Conservation (phyloP, 1,140 invertebrate genomes). For the Oryzaephilus surinamensis region DNA sequence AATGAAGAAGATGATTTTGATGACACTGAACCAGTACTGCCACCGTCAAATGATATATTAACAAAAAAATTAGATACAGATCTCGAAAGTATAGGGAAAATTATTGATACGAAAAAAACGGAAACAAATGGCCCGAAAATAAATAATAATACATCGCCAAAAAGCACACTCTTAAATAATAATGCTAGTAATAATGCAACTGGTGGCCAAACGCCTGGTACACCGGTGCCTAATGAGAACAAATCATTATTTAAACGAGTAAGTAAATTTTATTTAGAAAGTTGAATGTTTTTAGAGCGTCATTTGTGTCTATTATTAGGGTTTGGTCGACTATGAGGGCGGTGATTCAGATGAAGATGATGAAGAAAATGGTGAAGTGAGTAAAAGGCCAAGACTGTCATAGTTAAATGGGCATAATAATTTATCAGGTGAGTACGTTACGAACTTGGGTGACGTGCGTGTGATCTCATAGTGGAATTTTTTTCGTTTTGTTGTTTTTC, state of each 20-base stretch:
- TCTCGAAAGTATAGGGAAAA: constrained; percentile 51
- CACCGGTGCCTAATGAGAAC: constrained; percentile 35
- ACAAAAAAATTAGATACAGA: constrained; percentile 46
- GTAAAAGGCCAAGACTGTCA: constrained; percentile 51
- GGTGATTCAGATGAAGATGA: constrained; percentile 91
- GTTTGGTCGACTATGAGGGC: constrained; percentile 90
- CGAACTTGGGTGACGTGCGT: constrained; percentile 21
- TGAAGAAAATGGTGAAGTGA: constrained; percentile 44
- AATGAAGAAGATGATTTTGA: constrained; percentile 94
- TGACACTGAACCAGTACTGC: constrained; percentile 58
- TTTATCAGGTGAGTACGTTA: constrained; percentile 24
- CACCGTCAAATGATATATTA: constrained; percentile 24
- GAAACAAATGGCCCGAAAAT: constrained; percentile 39
- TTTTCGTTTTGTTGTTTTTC: no score
- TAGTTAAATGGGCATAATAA: constrained; percentile 34
- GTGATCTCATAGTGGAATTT: constrained; percentile 30
- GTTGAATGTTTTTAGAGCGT: not conserved
- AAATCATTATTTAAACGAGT: constrained; percentile 50
- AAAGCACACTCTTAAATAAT: constrained; percentile 38
- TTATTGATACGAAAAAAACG: constrained; percentile 47
- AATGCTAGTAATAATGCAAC: constrained; percentile 33
- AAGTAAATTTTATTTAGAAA: constrained; percentile 14
- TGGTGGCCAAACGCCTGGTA: constrained; percentile 35
- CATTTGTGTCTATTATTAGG: constrained; percentile 44
- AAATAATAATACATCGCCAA: constrained; percentile 30